Evolutionary conservation across 2,888 invertebrate species (phyloP), one percentile per base, ranked within the genome.

Genomic region (Mythimna impura): DNA sequence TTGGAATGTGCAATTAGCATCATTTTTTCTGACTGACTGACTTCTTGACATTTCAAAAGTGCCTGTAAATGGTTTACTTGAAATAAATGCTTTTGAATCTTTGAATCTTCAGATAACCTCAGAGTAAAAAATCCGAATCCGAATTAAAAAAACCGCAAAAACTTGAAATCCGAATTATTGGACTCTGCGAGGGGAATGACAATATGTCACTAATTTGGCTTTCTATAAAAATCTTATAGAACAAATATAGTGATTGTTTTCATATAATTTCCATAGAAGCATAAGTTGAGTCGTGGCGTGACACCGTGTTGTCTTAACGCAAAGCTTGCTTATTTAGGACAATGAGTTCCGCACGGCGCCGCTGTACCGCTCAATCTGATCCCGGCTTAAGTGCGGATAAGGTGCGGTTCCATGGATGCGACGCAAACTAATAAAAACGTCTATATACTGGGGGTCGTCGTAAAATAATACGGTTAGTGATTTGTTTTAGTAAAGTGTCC

Each of bases 271-370:
- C 80, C 85, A 85, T 83, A 83, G 67, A 54, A n/a, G 63, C 55
- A n/a, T 61, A 70, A 73, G 66, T 78, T 10, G 66, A 25, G 61
- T 70, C 50, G 40, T 65, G 76, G 60, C 50, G 73, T 71, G 78
- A 71, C 73, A 80, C 78, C 63, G 30, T 83, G 85, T 85, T 86
- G 85, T 84, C 78, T 84, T 86, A 86, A 75, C 50, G 78, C 70
- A 60, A 47, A 80, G 76, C 64, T 78, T 87, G 91, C 89, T 91
- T 91, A 84, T 88, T 90, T 91, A 91, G 91, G 91, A 89, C 88
- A 81, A 83, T 80, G 85, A 82, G 78, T 68, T 70, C 71, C 77
- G 17, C 47, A 25, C 60, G 3, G 36, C 52, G 9, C 58, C 20
- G 71, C 10, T 76, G 82, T 87, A 88, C 83, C 73, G 85, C 86